These are phyloP conservation scores for Oscheius myriophilus DNA, from an alignment of 2,888 invertebrate genomes.

Conservation along the genomic window DNA sequence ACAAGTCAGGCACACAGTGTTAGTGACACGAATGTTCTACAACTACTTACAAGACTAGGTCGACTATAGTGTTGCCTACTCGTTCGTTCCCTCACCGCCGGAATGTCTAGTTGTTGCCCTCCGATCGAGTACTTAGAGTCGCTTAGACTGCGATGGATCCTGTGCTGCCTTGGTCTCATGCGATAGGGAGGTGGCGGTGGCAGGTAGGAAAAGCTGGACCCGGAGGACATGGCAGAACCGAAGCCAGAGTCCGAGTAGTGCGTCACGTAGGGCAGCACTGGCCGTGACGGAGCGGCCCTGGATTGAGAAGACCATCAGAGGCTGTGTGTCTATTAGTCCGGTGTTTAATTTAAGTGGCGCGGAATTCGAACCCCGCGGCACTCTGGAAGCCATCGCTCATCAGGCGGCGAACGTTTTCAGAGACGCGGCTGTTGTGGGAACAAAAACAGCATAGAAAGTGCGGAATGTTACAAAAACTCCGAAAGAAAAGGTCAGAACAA, in stretches of 20 bases:
- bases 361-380: conserved; percentile 21
- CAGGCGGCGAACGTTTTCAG: conserved; percentile 14
- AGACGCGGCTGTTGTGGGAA: conserved; percentile 19
- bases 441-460: conserved; percentile 17
- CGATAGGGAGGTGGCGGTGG: conserved; percentile 69
- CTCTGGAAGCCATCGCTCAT: conserved; percentile 20
- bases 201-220: conserved; percentile 62
- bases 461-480: neutral
- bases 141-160: conserved; percentile 63
- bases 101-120: conserved; percentile 29
- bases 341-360: conserved; percentile 28
- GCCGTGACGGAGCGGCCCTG: conserved; percentile 38
- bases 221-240: conserved; percentile 62
- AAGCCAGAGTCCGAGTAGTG: conserved; percentile 69
- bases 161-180: conserved; percentile 46
- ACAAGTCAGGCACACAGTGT: too few species aligned
- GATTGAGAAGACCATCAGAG: conserved; percentile 5
- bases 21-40: conserved; percentile 7
- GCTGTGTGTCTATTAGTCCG: conserved; percentile 19
- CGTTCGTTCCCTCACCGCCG: conserved; percentile 19
- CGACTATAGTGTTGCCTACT: conserved; percentile 20
- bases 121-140: conserved; percentile 59
- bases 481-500: neutral
- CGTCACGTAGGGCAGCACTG: conserved; percentile 61
- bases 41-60: conserved; percentile 34